Evolutionary conservation across 2,888 invertebrate genomes (phyloP).

Genomic region (Drosophila conformis): DNA sequence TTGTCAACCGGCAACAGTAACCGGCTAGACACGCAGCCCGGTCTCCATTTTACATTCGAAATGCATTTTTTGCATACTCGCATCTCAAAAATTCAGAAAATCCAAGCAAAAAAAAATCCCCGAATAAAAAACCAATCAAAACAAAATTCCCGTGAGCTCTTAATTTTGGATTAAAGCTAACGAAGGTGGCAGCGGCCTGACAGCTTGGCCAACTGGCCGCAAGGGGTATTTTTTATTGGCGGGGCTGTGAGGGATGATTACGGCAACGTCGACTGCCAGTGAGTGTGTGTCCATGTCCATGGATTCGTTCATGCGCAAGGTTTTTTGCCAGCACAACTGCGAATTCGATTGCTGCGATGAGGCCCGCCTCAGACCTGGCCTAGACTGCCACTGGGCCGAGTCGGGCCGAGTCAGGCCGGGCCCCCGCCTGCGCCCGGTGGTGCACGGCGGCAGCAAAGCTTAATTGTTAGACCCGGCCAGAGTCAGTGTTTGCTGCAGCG

Average conservation of each 20-base stretch:
- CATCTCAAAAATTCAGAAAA: slow-evolving; percentile 51
- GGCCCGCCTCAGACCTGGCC: slow-evolving; percentile 28
- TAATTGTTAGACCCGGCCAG: slow-evolving; percentile 46
- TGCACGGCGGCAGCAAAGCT: slow-evolving; percentile 24
- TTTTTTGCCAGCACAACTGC: slow-evolving; percentile 62
- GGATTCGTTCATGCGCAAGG: slow-evolving; percentile 84
- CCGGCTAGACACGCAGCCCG: slow-evolving; percentile 68
- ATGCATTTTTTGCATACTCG: slow-evolving; percentile 68
- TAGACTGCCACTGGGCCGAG: slow-evolving; percentile 40
- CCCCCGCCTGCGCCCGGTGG: slow-evolving; percentile 21
- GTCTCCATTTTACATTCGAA: slow-evolving; percentile 66
- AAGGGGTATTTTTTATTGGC: background rate
- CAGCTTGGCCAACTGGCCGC: slow-evolving; percentile 14
- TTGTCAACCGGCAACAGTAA: slow-evolving; percentile 71
- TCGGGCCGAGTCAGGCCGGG: slow-evolving; percentile 30
- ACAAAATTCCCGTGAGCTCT: slow-evolving; percentile 67
- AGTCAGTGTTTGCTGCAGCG: slow-evolving; percentile 47
- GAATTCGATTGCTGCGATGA: slow-evolving; percentile 38
- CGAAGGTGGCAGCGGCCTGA: slow-evolving; percentile 7
- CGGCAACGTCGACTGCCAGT: slow-evolving; percentile 23
- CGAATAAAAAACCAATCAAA: slow-evolving; percentile 9
- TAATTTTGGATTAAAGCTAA: slow-evolving; percentile 25
- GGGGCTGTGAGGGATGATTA: slow-evolving; percentile 4
- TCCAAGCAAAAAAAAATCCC: slow-evolving; percentile 18
- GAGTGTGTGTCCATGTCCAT: slow-evolving; percentile 80